Base-by-base conservation (phyloP, 2,888 invertebrate species). In the Nomada lathburiana region DNA sequence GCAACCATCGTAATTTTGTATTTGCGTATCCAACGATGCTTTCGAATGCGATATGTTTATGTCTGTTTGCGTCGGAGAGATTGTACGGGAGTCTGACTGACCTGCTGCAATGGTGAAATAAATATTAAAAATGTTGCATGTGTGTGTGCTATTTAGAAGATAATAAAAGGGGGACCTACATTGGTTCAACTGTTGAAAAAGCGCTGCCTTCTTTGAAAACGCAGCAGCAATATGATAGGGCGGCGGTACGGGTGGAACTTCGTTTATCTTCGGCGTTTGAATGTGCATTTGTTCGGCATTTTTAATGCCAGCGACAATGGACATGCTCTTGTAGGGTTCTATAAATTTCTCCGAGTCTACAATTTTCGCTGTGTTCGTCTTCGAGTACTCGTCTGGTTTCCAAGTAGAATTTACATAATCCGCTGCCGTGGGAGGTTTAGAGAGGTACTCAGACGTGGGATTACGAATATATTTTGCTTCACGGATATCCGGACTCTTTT, bases 221-320 rank as follows among this genome's bases (percentile, higher is more conserved):
- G 96, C 96, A 36, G 97, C 97, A 44, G 97, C 97, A 90, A 97
- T 97, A 90, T 97, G 97, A 94, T 97, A 98, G 0, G 97, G 97
- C 1, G 97, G 97, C 20, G 97, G 97, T 90, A 90, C 91, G 3
- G 89, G 92, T 42, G 93, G 93, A 18, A 90, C 82, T 18, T 92
- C 91, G 44, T 90, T 91, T n/a, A 86, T 67, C 84, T 88, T 91
- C n/a, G 89, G 88, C 71, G 83, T 80, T 26, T 86, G 77, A 65
- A 84, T 20, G 20, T 80, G 72, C 18, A 57, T 60, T 20, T 74
- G 84, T 20, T 82, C 85, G 16, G 94, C 94, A 23, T 76, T 81
- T n/a, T 79, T 88, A 36, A 72, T 83, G 29, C 83, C 87, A 1
- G 64, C 67, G 93, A 85, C 70, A 50, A 70, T 62, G 18, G 79